Evolutionary conservation across 2,888 invertebrate species (phyloP).

Genomic region (Imbricaverruca yamaguchii): DNA sequence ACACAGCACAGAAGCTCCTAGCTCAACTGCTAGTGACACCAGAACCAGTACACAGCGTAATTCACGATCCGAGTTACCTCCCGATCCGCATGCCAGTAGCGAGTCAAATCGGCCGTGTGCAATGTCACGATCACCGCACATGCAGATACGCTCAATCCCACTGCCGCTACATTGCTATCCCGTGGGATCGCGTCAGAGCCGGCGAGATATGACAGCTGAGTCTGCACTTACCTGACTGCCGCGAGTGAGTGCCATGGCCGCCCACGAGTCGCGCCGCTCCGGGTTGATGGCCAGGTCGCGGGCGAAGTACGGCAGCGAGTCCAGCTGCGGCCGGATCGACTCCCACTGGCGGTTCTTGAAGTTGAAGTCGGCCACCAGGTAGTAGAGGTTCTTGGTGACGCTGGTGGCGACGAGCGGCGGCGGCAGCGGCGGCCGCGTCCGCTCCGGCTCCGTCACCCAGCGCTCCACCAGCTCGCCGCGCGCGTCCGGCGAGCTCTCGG

Average conservation of each 20-base stretch:
- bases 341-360: conserved; percentile 60
- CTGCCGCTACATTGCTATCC: no score
- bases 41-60: no score
- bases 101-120: no score
- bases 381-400: conserved; percentile 56
- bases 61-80: no score
- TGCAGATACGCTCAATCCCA: no score
- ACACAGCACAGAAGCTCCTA: no score
- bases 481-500: conserved; percentile 54
- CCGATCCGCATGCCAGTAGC: no score
- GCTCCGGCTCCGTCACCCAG: conserved; percentile 26
- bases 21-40: no score
- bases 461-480: conserved; percentile 25
- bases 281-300: conserved; percentile 74
- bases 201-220: background rate
- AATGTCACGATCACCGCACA: no score
- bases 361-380: conserved; percentile 84
- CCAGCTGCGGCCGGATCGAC: conserved; percentile 23
- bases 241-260: conserved; percentile 64
- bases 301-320: conserved; percentile 58
- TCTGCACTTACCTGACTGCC: conserved; percentile 52
- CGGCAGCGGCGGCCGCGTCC: conserved; percentile 18
- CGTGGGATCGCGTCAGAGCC: no score
- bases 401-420: conserved; percentile 23
- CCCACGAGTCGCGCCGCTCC: conserved; percentile 82